Conservation (phyloP, 2,888 invertebrate species). For the Campoplex capitator region DNA sequence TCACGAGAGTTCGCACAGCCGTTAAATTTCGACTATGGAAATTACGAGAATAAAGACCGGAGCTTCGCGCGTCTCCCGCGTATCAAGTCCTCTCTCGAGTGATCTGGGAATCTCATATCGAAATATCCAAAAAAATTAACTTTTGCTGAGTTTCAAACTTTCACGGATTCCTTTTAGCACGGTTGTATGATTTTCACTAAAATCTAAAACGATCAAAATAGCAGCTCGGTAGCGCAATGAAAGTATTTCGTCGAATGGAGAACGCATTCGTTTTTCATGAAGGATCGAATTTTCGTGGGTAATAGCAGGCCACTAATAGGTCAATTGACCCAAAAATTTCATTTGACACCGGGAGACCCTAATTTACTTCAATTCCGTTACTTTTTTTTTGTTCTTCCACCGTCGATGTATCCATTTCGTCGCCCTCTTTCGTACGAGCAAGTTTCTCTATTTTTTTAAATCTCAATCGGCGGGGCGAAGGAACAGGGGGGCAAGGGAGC, state of each 20-base stretch:
- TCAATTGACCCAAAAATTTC: slow-evolving; percentile 12
- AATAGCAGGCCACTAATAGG: background rate
- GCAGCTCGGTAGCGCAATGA: background rate
- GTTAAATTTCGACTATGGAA: slow-evolving; percentile 53
- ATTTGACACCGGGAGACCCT: slow-evolving; percentile 2
- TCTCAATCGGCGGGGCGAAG: background rate
- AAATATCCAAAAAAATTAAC: background rate
- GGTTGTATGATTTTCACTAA: background rate
- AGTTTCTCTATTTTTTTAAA: slow-evolving; percentile 11
- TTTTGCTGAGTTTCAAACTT: background rate
- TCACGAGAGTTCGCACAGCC: slow-evolving; percentile 34
- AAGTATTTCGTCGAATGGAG: background rate
- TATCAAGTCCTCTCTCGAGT: too few species aligned
- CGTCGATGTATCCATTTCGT: slow-evolving; percentile 2
- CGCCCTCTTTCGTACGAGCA: slow-evolving; percentile 1
- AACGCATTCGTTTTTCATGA: background rate
- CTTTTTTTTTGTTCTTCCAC: background rate
- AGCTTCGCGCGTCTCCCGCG: background rate
- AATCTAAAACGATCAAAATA: background rate
- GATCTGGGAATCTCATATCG: too few species aligned
- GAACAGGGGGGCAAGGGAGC: background rate
- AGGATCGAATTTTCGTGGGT: background rate
- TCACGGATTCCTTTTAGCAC: background rate
- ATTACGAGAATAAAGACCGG: background rate
- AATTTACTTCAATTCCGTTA: slow-evolving; percentile 17